phyloP scores from a whole-genome alignment of 2,888 invertebrate genomes.

The Tineola bisselliella region DNA sequence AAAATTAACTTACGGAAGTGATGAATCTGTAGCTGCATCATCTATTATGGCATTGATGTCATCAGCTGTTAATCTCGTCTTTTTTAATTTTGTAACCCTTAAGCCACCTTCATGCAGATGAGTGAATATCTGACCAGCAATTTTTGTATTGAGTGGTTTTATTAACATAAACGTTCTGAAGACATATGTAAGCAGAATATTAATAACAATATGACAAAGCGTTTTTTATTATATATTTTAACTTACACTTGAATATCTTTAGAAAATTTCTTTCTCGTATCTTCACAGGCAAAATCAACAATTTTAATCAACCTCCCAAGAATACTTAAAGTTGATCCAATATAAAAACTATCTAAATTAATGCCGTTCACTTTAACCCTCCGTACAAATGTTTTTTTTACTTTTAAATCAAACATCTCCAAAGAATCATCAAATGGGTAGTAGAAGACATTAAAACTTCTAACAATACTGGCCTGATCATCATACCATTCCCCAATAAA shows the following conservation, averaged over 20 bases:
- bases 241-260: conserved; percentile 73
- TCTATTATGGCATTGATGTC: conserved; percentile 62
- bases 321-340: conserved; percentile 77
- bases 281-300: conserved; percentile 75
- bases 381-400: conserved; percentile 72
- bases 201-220: no score
- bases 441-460: conserved; percentile 80
- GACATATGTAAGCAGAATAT: conserved; percentile 17
- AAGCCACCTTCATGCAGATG: conserved; percentile 71
- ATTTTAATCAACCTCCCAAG: conserved; percentile 80
- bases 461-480: conserved; percentile 75
- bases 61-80: conserved; percentile 73
- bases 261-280: conserved; percentile 72
- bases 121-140: conserved; percentile 79
- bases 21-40: conserved; percentile 41
- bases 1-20: conserved; percentile 71
- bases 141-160: conserved; percentile 75
- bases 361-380: conserved; percentile 75
- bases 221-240: background rate
- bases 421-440: conserved; percentile 80
- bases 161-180: conserved; percentile 80
- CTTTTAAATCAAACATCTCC: conserved; percentile 80
- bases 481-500: conserved; percentile 91
- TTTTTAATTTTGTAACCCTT: conserved; percentile 74
- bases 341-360: conserved; percentile 73